phyloP scores from a whole-genome alignment of 2,113 vertebrate species.

The Donacobius atricapilla region DNA sequence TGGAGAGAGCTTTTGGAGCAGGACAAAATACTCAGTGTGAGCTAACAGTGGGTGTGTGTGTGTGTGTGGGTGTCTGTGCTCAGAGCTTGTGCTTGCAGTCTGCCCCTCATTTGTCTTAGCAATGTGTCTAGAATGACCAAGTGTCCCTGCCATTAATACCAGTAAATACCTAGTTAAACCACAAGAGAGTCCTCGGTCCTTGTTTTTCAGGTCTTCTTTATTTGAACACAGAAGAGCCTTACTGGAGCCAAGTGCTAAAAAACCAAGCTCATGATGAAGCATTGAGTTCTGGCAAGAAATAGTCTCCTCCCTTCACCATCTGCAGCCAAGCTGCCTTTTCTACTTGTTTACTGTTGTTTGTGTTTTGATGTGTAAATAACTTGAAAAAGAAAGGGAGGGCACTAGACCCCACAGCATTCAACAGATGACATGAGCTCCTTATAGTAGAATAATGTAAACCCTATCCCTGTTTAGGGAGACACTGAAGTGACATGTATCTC shows the following conservation, averaged over 20 bases:
- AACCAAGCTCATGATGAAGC: background rate
- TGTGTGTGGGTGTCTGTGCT: background rate
- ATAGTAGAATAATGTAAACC: background rate
- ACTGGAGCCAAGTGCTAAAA: background rate
- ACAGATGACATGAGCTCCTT: background rate
- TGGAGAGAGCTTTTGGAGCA: background rate
- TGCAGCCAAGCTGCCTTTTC: constrained; percentile 10
- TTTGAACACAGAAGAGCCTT: background rate
- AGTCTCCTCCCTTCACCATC: background rate
- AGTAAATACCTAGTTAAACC: background rate
- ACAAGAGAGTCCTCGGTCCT: background rate
- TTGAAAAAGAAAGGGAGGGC: background rate
- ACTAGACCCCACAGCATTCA: background rate
- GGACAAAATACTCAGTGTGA: background rate
- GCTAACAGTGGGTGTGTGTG: background rate
- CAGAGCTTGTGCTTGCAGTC: background rate
- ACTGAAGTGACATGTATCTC: background rate
- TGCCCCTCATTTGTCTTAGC: background rate
- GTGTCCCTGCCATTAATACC: background rate
- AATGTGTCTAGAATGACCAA: background rate
- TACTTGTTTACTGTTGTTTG: constrained; percentile 47
- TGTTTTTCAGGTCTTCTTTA: background rate
- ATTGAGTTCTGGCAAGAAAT: background rate
- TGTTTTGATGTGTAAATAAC: constrained; percentile 19
- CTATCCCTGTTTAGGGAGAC: background rate